Evolutionary conservation across 2,797 vertebrate genomes (phyloP), one percentile per base, ranked within the genome.

Genomic region (Coregonus ussuriensis): DNA sequence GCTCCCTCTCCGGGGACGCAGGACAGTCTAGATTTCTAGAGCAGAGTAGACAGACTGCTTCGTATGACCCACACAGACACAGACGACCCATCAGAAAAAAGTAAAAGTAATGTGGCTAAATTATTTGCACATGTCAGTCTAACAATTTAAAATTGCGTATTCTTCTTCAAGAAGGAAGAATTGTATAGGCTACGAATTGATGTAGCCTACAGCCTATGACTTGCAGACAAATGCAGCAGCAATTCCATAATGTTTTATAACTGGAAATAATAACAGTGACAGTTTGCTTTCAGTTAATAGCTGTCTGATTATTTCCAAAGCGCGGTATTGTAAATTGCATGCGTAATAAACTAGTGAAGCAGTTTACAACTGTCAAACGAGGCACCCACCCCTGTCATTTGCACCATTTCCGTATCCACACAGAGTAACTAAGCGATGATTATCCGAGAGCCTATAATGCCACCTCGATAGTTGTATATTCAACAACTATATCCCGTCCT

Each of bases 371-470:
- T 74, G 63, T 25, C 54, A 56, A 65, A 15, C 16, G 37, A 74
- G 62, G 62, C 89, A 91, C 85, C 11, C 41, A 47, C 41, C 41
- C 41, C 41, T 88, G 31, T 79, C n/a, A 33, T 53, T 87, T 91
- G 93, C 92, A 92, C 91, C 90, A 93, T 93, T 93, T 93, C 93
- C 92, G 91, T 82, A 91, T 72, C 54, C 33, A 63, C 59, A 25
- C 59, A 63, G 41, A 47, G 31, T 31, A 33, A 54, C 66, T 68
- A 68, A 33, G 14, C 66, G 15, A 68, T 68, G 33, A 68, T 68
- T 16, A 68, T 65, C 66, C 33, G 29, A 68, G 13, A 68, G 1
- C 11, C 66, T 69, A 35, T 29, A 37, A 41, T 70, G 74, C 67
- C 29, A 53, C n/a, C 47, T 75, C 75, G 47, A 31, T 76, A 51